Conservation (phyloP, 2,113 vertebrate species). For the Numida meleagris region DNA sequence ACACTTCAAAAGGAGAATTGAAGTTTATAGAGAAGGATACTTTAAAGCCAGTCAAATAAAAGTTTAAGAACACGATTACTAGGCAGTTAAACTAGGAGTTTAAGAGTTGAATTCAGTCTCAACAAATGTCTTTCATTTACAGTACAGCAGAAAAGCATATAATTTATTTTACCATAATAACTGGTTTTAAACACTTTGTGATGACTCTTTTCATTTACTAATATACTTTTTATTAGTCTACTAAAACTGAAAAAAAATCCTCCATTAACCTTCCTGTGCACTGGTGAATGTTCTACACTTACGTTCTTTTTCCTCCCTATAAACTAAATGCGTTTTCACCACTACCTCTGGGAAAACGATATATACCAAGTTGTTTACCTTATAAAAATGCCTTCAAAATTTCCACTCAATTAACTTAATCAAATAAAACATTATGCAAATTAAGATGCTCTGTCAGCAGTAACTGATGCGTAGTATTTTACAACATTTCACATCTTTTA, state of each 20-base stretch:
- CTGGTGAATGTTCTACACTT: not conserved
- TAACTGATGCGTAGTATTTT: not conserved
- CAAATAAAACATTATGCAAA: slow-evolving; percentile 12
- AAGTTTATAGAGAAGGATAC: not conserved
- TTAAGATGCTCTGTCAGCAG: not conserved
- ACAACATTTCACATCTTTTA: not conserved
- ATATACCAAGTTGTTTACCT: not conserved
- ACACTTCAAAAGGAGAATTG: not conserved
- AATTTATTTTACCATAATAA: not conserved
- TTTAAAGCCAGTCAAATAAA: not conserved
- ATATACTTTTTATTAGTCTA: not conserved
- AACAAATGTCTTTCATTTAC: not conserved
- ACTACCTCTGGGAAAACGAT: not conserved
- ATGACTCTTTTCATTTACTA: not conserved
- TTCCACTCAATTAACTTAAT: slow-evolving; percentile 24
- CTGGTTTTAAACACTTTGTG: not conserved
- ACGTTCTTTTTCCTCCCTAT: not conserved
- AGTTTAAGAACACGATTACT: not conserved
- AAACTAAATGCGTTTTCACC: not conserved
- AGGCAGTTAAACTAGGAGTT: not conserved
- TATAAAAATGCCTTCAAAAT: slow-evolving; percentile 20
- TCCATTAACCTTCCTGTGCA: not conserved
- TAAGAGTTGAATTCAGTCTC: not conserved
- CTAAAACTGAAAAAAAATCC: not conserved
- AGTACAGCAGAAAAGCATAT: not conserved